Conservation (phyloP, 1,140 invertebrate genomes). For the Nixonia krombeini region DNA sequence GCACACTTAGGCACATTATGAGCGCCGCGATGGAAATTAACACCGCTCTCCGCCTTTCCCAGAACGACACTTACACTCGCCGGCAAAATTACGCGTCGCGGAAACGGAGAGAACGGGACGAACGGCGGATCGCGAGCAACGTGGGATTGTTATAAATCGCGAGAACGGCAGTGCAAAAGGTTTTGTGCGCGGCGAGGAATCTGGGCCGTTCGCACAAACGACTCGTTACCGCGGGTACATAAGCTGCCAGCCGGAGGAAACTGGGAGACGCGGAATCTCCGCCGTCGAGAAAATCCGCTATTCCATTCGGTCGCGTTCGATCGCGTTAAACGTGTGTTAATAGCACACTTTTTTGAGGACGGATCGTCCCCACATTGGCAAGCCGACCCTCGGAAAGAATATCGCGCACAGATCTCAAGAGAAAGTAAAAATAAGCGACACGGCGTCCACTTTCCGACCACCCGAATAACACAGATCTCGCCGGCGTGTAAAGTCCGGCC, state of each 20-base stretch:
- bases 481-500: constrained; percentile 42
- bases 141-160: constrained; percentile 46
- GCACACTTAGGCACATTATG: constrained; percentile 14
- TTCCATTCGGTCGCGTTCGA: too few species aligned
- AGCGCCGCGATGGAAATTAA: constrained; percentile 37
- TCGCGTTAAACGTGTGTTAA: too few species aligned
- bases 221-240: not conserved
- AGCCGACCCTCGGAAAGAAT: too few species aligned
- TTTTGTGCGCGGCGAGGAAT: too few species aligned
- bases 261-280: too few species aligned
- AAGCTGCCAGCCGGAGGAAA: too few species aligned
- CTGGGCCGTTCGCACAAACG: too few species aligned
- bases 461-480: constrained; percentile 41
- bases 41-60: constrained; percentile 32
- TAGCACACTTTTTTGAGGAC: too few species aligned
- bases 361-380: too few species aligned
- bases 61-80: constrained; percentile 43
- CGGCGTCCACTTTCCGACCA: constrained; percentile 35
- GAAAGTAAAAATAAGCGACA: constrained; percentile 25
- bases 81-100: constrained; percentile 43
- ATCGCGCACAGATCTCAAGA: too few species aligned
- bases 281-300: too few species aligned
- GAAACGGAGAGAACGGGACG: constrained; percentile 24
- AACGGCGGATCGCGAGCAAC: constrained; percentile 23
- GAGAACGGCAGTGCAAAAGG: constrained; percentile 29